Evolutionary conservation across 2,888 invertebrate genomes (phyloP).

Genomic region (Salticus scenicus): DNA sequence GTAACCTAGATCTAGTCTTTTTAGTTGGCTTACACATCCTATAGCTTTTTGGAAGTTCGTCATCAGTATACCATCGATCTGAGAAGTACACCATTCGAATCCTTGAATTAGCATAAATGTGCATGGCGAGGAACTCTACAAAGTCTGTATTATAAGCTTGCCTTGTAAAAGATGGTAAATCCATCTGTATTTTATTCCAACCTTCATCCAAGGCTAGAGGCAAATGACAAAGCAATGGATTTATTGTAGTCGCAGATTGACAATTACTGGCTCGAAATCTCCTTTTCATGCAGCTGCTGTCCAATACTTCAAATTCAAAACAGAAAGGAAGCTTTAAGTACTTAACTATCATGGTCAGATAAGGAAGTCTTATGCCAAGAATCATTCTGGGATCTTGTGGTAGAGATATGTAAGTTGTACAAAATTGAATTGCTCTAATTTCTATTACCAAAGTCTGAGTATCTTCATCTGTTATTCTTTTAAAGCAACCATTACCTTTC

Average conservation of each 20-base stretch:
- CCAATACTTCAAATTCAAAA: constrained; percentile 50
- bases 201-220: constrained; percentile 47
- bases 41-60: constrained; percentile 29
- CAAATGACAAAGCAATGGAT: constrained; percentile 42
- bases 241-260: background rate
- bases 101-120: constrained; percentile 46
- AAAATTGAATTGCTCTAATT: constrained; percentile 32
- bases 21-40: constrained; percentile 30
- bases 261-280: constrained; percentile 53
- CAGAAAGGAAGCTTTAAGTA: constrained; percentile 49
- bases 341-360: constrained; percentile 51
- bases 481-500: constrained; percentile 32
- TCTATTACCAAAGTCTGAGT: constrained; percentile 36
- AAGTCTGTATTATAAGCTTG: constrained; percentile 32
- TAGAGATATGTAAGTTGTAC: constrained; percentile 43
- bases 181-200: constrained; percentile 50
- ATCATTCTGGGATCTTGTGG: constrained; percentile 14
- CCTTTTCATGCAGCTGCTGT: constrained; percentile 22
- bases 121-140: constrained; percentile 18
- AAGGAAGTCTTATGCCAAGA: constrained; percentile 58
- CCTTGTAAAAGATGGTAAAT: constrained; percentile 19
- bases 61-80: constrained; percentile 49
- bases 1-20: constrained; percentile 13
- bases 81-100: constrained; percentile 48
- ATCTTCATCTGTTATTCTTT: constrained; percentile 44